Conservation (phyloP, 2,888 invertebrate genomes). For the Prostheceraeus crozeri region DNA sequence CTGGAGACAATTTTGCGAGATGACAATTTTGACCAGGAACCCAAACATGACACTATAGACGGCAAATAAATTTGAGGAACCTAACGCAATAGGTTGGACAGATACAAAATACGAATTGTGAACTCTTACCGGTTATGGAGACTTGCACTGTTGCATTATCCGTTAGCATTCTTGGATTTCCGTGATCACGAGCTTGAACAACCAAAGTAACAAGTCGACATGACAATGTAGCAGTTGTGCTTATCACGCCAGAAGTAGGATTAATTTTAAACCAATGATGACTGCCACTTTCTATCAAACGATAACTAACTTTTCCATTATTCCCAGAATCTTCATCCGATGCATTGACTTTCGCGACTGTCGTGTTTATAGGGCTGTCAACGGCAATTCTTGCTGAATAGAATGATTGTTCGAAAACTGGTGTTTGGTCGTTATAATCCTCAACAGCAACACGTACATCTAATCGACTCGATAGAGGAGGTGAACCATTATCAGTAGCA, state of each 20-base stretch:
- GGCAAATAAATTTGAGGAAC: no score
- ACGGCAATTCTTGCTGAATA: slow-evolving; percentile 1
- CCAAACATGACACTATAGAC: no score
- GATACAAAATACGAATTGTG: no score
- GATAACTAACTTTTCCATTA: background rate
- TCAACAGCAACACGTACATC: background rate
- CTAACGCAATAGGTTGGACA: no score
- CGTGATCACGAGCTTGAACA: slow-evolving; percentile 9
- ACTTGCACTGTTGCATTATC: slow-evolving; percentile 23
- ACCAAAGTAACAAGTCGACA: background rate
- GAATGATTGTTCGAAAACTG: slow-evolving; percentile 12
- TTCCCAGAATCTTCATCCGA: slow-evolving; percentile 7
- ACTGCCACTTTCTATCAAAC: background rate
- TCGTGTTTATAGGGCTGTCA: background rate
- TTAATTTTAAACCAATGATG: slow-evolving; percentile 30
- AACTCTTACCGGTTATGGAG: slow-evolving; percentile 21
- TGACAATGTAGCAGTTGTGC: background rate
- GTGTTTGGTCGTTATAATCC: slow-evolving; percentile 17
- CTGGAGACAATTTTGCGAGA: no score
- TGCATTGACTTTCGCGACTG: background rate
- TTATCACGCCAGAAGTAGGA: slow-evolving; percentile 18
- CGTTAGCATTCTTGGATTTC: background rate
- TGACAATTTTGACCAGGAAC: no score
- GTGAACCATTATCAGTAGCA: background rate
- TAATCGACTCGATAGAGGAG: background rate